A percentile compares a stretch with the other conserved stretches of the same genome.
Conservation (phyloP, 2,113 vertebrate genomes). For the Geococcyx californianus region DNA sequence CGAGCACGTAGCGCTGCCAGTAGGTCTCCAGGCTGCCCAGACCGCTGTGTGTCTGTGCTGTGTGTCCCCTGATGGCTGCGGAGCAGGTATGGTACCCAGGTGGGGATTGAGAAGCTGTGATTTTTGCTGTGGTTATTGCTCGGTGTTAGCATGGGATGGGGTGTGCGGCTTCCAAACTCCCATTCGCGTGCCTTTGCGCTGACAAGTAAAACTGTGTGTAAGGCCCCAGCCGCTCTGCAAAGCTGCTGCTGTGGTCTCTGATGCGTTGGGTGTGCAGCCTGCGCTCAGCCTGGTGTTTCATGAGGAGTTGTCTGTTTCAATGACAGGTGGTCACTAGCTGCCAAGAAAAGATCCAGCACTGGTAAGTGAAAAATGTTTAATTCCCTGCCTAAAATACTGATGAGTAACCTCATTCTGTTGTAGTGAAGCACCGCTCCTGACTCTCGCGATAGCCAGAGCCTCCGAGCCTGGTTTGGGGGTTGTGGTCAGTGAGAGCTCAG, state of each 20-base stretch:
- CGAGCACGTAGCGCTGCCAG: constrained; percentile 70
- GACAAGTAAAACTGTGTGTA: constrained; percentile 79
- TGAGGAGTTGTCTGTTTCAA: constrained; percentile 83
- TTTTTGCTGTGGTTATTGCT: constrained; percentile 78
- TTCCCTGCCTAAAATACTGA: constrained; percentile 65
- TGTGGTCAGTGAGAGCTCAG: neutral
- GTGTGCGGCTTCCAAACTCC: constrained; percentile 62
- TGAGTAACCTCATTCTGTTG: constrained; percentile 45
- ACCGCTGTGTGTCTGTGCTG: constrained; percentile 72
- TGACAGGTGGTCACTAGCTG: constrained; percentile 96
- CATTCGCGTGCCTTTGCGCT: constrained; percentile 63
- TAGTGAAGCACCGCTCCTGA: constrained; percentile 10
- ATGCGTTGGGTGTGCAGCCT: constrained; percentile 73
- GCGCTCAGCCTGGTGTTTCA: constrained; percentile 74
- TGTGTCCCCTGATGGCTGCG: constrained; percentile 74
- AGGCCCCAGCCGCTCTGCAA: constrained; percentile 71
- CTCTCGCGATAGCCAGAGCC: constrained; percentile 10
- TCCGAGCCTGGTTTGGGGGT: constrained; percentile 1
- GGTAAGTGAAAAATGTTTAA: constrained; percentile 85
- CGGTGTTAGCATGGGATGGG: constrained; percentile 73
- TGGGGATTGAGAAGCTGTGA: constrained; percentile 68
- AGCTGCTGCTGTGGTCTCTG: constrained; percentile 67
- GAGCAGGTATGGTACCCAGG: constrained; percentile 67
- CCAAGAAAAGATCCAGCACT: constrained; percentile 90
- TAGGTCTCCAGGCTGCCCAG: constrained; percentile 70